Conservation (phyloP, 2,113 vertebrate species). For the Ictidomys tridecemlineatus region DNA sequence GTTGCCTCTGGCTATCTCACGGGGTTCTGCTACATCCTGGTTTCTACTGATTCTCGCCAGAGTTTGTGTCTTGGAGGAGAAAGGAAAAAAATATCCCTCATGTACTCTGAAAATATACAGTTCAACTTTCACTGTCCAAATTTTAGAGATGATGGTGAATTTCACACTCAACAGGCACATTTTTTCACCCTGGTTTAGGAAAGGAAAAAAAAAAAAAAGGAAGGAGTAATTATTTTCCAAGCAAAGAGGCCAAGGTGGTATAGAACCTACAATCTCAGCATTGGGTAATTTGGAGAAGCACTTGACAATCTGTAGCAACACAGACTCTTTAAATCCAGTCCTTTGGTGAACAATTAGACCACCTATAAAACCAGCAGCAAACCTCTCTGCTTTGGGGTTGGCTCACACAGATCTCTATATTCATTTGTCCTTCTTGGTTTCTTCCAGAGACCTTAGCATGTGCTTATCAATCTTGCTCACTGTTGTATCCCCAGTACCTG, state of each 20-base stretch:
- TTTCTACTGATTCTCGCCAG: background rate
- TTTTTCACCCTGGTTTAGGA: background rate
- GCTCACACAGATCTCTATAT: background rate
- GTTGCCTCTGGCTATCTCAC: background rate
- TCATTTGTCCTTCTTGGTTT: background rate
- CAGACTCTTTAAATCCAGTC: background rate
- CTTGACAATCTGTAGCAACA: background rate
- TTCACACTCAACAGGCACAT: background rate
- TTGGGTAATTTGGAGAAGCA: slow-evolving; percentile 1
- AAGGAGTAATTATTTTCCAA: background rate
- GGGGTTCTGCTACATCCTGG: background rate
- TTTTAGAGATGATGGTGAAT: slow-evolving; percentile 49
- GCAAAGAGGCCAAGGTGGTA: background rate
- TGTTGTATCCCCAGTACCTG: slow-evolving; percentile 42
- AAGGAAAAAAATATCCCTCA: background rate
- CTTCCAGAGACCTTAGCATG: slow-evolving; percentile 39
- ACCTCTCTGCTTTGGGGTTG: background rate
- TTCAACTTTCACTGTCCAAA: background rate
- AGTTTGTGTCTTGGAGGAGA: background rate
- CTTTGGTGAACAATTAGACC: background rate
- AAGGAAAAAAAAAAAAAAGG: background rate
- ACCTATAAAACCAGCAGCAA: background rate
- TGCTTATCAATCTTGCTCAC: slow-evolving; percentile 41
- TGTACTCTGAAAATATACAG: background rate
- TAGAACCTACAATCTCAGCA: background rate